phyloP scores from a whole-genome alignment of 2,888 invertebrate genomes.

The Geotrupes spiniger region DNA sequence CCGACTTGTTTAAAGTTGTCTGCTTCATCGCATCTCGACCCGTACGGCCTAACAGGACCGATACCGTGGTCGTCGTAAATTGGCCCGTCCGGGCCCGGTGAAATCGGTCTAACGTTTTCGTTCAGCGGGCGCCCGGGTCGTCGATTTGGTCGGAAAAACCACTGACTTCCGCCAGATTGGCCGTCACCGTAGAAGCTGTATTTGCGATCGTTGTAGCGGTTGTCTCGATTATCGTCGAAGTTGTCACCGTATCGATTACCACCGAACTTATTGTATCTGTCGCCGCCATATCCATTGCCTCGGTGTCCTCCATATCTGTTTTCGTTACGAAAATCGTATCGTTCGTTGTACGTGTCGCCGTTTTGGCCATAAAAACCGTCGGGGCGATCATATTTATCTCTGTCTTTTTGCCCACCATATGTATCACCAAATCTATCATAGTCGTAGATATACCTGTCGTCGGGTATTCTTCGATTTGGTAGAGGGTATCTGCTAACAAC shows the following conservation, averaged over 20 bases:
- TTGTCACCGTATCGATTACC: not conserved
- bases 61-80: constrained; percentile 46
- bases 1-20: constrained; percentile 83
- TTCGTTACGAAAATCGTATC: constrained; percentile 7
- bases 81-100: constrained; percentile 48
- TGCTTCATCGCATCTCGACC: constrained; percentile 73
- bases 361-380: constrained; percentile 16
- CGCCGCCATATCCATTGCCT: not conserved
- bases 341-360: constrained; percentile 5
- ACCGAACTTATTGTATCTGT: too few relatives aligned
- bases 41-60: constrained; percentile 49
- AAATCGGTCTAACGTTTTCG: constrained; percentile 34
- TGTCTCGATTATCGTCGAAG: constrained; percentile 17
- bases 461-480: constrained; percentile 14
- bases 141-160: constrained; percentile 41
- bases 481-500: too few relatives aligned
- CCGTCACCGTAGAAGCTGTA: constrained; percentile 42
- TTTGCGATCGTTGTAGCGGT: constrained; percentile 18
- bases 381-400: constrained; percentile 34
- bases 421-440: too few relatives aligned
- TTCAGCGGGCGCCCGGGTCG: constrained; percentile 31
- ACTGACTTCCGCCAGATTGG: constrained; percentile 42
- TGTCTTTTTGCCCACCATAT: constrained; percentile 19
- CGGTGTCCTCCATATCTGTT: not conserved
- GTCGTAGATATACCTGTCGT: constrained; percentile 7